Conservation (phyloP, 2,888 invertebrate genomes). For the Mythimna ferrago region DNA sequence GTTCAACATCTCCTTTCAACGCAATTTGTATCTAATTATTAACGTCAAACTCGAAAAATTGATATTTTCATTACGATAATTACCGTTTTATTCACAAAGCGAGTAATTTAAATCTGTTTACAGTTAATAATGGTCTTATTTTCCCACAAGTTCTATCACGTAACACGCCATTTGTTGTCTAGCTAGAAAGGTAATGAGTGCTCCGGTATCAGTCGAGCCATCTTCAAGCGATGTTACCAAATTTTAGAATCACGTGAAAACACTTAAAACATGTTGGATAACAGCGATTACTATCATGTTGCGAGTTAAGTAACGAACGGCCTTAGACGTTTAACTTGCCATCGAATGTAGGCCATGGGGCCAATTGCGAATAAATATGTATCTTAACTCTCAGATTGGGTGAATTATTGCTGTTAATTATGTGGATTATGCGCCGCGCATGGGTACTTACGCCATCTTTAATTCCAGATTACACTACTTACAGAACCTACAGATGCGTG, state of each 20-base stretch:
- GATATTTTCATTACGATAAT: slow-evolving; percentile 13
- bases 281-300: slow-evolving; percentile 59
- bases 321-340: slow-evolving; percentile 62
- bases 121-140: slow-evolving; percentile 7
- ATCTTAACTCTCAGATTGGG: slow-evolving; percentile 39
- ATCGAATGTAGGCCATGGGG: slow-evolving; percentile 68
- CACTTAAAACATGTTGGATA: slow-evolving; percentile 63
- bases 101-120: slow-evolving; percentile 12
- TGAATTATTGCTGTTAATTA: slow-evolving; percentile 35
- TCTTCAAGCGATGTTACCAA: slow-evolving; percentile 60
- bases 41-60: neutral
- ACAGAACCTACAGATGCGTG: neutral
- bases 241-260: slow-evolving; percentile 64
- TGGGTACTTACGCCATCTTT: slow-evolving; percentile 15
- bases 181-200: slow-evolving; percentile 56
- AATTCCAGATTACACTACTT: slow-evolving; percentile 12
- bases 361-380: slow-evolving; percentile 61
- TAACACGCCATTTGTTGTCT: slow-evolving; percentile 53
- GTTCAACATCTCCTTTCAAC: neutral
- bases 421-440: slow-evolving; percentile 2
- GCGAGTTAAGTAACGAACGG: slow-evolving; percentile 64
- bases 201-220: slow-evolving; percentile 50
- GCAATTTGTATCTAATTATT: neutral
- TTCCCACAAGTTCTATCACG: slow-evolving; percentile 53
- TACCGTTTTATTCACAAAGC: slow-evolving; percentile 3